A percentile compares a stretch with the other conserved stretches of the same genome.
phyloP scores from a whole-genome alignment of 2,888 invertebrate species.

The Cosmopolites sordidus region DNA sequence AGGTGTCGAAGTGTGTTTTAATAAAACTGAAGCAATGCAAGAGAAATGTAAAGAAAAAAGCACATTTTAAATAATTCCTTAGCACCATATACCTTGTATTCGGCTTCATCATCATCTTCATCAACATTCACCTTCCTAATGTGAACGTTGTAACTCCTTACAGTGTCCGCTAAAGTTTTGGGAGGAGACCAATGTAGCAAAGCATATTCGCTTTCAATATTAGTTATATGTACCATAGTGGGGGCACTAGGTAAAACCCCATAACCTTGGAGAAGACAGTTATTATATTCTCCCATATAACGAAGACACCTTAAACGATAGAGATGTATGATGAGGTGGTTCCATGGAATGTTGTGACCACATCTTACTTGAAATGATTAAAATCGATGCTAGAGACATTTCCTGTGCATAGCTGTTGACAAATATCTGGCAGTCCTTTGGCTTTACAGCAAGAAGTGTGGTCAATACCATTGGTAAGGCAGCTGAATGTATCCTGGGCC shows the following conservation, averaged over 20 bases:
- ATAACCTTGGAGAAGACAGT: slow-evolving; percentile 79
- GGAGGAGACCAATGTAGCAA: slow-evolving; percentile 77
- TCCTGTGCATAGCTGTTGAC: slow-evolving; percentile 73
- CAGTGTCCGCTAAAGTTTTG: slow-evolving; percentile 65
- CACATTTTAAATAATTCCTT: background rate
- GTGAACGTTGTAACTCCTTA: slow-evolving; percentile 52
- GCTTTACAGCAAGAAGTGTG: slow-evolving; percentile 76
- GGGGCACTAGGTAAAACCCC: slow-evolving; percentile 77
- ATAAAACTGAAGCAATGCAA: background rate
- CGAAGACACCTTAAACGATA: slow-evolving; percentile 62
- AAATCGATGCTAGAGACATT: slow-evolving; percentile 75
- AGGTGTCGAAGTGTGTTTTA: background rate
- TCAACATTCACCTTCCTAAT: slow-evolving; percentile 41
- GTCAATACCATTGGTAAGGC: slow-evolving; percentile 74
- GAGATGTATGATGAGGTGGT: slow-evolving; percentile 4
- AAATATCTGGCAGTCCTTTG: slow-evolving; percentile 69
- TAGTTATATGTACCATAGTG: slow-evolving; percentile 63
- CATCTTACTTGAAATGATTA: slow-evolving; percentile 79
- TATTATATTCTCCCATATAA: slow-evolving; percentile 76
- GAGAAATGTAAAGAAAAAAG: background rate
- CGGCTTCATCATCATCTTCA: slow-evolving; percentile 39
- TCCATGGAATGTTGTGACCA: slow-evolving; percentile 29
- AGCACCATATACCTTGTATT: slow-evolving; percentile 40
- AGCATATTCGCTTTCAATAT: slow-evolving; percentile 71
- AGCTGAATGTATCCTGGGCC: slow-evolving; percentile 76